Evolutionary conservation across 2,797 vertebrate genomes (phyloP).

Genomic region (Lacerta agilis): DNA sequence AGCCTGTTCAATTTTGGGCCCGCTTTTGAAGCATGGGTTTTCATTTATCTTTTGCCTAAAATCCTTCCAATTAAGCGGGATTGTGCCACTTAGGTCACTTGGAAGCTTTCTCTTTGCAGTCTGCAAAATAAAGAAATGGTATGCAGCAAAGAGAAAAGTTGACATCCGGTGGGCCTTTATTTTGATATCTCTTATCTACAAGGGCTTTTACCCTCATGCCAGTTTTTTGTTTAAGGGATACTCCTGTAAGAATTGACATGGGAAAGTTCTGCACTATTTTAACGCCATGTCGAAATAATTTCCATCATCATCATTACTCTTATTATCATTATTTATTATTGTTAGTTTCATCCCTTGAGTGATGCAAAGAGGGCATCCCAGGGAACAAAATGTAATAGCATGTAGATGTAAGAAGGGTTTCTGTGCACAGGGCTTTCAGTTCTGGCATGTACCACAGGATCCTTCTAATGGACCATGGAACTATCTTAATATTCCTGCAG

Average conservation of each 20-base stretch:
- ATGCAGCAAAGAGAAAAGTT: neutral
- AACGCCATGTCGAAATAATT: neutral
- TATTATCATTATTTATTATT: neutral
- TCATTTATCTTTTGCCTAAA: conserved; percentile 23
- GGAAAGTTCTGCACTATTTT: neutral
- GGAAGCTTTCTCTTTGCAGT: neutral
- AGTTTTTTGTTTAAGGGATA: neutral
- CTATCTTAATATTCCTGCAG: neutral
- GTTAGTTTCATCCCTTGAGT: neutral
- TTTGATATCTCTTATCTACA: neutral
- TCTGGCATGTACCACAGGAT: neutral
- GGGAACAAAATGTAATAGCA: neutral
- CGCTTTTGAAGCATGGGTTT: neutral
- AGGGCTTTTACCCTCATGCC: neutral
- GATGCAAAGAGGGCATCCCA: neutral
- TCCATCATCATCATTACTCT: too few species aligned
- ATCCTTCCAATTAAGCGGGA: neutral
- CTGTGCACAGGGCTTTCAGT: neutral
- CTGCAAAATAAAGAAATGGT: neutral
- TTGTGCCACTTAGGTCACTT: neutral
- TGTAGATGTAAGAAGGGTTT: neutral
- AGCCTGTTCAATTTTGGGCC: neutral
- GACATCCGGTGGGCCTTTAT: neutral
- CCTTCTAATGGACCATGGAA: neutral
- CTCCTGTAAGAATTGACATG: neutral